Conservation (phyloP, 2,797 vertebrate species). For the Threskiornis aethiopicus region DNA sequence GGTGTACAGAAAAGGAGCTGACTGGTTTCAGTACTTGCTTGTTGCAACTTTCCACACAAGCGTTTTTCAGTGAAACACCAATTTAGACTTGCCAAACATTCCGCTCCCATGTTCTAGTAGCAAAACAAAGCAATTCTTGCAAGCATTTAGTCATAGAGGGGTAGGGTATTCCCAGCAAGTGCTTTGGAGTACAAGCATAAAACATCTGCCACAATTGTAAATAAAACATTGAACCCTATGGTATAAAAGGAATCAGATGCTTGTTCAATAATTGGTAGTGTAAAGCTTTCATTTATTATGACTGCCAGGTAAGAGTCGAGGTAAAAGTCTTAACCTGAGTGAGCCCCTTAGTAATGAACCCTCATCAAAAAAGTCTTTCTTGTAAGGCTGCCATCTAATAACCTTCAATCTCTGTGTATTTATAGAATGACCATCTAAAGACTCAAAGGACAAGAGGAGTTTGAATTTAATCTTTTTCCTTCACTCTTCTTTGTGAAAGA, state of each 20-base stretch:
- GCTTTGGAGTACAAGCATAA: not conserved
- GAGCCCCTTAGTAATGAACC: not conserved
- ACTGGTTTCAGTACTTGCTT: not conserved
- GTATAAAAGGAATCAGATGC: not conserved
- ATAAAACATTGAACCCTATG: not conserved
- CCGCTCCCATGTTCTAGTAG: not conserved
- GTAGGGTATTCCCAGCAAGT: not conserved
- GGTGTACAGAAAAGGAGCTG: not conserved
- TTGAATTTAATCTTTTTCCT: not conserved
- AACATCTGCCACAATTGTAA: not conserved
- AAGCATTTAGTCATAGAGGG: not conserved
- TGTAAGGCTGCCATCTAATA: not conserved
- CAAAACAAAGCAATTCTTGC: not conserved
- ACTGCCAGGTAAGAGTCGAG: not conserved
- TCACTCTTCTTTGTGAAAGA: not conserved
- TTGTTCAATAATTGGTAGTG: not conserved
- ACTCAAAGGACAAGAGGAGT: not conserved
- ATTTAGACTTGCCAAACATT: not conserved
- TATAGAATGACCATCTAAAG: not conserved
- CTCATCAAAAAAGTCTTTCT: not conserved
- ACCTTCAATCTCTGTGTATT: not conserved
- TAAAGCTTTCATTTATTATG: not conserved
- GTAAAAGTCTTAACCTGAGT: not conserved
- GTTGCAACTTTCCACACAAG: not conserved
- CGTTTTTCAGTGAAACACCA: not conserved